Evolutionary conservation across 2,113 vertebrate species (phyloP).

Genomic region (Pycnonotus jocosus): DNA sequence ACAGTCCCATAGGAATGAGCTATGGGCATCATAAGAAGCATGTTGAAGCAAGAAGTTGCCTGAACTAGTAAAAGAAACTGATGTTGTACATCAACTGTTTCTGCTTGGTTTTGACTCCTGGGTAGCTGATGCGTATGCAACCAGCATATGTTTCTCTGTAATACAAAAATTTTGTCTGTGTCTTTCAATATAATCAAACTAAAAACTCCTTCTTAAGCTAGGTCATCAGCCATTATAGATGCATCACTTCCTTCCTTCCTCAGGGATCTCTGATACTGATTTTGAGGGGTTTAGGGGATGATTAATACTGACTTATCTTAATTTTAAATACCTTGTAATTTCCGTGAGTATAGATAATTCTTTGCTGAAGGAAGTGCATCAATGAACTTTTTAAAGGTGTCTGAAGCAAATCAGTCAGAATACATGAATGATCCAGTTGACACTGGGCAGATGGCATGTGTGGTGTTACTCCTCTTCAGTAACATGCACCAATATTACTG

Average conservation of each 20-base stretch:
- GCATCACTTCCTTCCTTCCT: not conserved
- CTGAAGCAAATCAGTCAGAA: not conserved
- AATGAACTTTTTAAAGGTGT: not conserved
- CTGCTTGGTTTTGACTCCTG: not conserved
- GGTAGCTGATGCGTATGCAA: not conserved
- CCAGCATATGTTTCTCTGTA: not conserved
- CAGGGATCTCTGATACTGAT: not conserved
- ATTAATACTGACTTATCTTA: not conserved
- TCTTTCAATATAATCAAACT: not conserved
- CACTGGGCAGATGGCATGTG: not conserved
- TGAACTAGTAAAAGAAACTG: not conserved
- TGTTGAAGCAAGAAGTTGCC: not conserved
- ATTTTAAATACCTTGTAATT: not conserved
- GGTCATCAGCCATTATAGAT: not conserved
- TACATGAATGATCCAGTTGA: not conserved
- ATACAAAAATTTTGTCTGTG: not conserved
- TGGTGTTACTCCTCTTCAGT: not conserved
- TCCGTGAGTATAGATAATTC: not conserved
- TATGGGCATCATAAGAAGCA: not conserved
- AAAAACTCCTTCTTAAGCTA: not conserved
- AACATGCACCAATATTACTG: not conserved
- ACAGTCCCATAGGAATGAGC: not conserved
- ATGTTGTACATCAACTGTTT: not conserved
- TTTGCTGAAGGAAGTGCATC: not conserved
- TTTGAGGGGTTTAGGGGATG: not conserved